A percentile compares a stretch with the other conserved stretches of the same genome.
phyloP scores from a whole-genome alignment of 2,888 invertebrate genomes.

The Scelioninae gen. 2 region DNA sequence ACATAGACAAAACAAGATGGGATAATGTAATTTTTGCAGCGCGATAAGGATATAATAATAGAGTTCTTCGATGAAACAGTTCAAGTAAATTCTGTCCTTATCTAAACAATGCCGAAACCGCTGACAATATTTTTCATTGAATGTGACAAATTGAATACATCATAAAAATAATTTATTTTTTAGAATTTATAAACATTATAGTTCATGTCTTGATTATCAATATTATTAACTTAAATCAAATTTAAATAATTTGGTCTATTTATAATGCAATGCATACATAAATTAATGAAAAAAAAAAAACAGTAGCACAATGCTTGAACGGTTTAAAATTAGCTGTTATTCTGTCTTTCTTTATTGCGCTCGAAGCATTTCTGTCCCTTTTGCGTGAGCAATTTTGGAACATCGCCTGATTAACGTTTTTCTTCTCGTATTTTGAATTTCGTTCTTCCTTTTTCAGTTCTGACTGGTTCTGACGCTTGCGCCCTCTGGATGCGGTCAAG shows the following conservation, averaged over 20 bases:
- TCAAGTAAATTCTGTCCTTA: too few relatives aligned
- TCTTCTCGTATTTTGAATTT: conserved; percentile 1
- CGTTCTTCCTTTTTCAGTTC: neutral
- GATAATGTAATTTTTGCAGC: neutral
- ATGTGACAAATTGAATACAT: too few relatives aligned
- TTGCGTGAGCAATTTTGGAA: neutral
- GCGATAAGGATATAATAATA: neutral
- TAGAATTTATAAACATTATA: too few relatives aligned
- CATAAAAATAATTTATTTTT: too few relatives aligned
- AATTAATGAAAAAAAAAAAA: too few relatives aligned
- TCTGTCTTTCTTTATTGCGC: neutral
- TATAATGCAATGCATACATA: neutral
- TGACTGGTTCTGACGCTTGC: neutral
- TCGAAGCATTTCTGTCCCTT: neutral
- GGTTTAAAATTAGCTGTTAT: neutral
- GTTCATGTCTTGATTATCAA: too few relatives aligned
- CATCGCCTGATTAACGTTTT: neutral
- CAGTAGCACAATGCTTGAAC: too few relatives aligned
- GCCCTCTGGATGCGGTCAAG: conserved; percentile 4
- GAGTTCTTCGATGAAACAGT: too few relatives aligned
- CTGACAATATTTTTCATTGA: too few relatives aligned
- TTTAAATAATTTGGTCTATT: too few relatives aligned
- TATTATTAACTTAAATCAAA: too few relatives aligned
- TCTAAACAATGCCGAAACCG: too few relatives aligned
- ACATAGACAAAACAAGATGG: neutral